Conservation (phyloP, 2,888 invertebrate species). For the Polyommatus iphigenia region DNA sequence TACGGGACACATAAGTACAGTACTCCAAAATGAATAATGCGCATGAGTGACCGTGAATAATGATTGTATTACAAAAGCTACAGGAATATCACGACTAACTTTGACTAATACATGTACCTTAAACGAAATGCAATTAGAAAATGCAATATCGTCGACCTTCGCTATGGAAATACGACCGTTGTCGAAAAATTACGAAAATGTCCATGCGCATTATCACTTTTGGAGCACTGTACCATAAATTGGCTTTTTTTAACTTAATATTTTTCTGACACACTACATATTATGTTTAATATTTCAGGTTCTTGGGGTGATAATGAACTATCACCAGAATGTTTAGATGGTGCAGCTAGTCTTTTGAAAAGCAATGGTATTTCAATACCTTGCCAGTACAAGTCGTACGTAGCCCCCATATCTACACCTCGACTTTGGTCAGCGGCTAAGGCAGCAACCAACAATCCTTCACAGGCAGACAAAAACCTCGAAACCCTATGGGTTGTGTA, state of each 20-base stretch:
- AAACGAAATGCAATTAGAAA: too few relatives aligned
- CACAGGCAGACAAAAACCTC: slow-evolving; percentile 63
- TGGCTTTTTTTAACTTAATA: background rate
- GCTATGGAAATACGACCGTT: too few relatives aligned
- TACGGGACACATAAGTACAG: too few relatives aligned
- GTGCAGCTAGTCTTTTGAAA: slow-evolving; percentile 92
- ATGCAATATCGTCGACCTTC: too few relatives aligned
- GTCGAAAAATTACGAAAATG: too few relatives aligned
- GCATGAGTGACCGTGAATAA: too few relatives aligned
- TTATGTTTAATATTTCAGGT: slow-evolving; percentile 56
- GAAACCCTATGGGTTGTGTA: slow-evolving; percentile 97
- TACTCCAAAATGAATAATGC: too few relatives aligned
- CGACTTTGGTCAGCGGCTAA: slow-evolving; percentile 90
- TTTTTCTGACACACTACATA: background rate
- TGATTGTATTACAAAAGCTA: too few relatives aligned
- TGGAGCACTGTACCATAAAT: too few relatives aligned
- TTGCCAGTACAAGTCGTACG: slow-evolving; percentile 89
- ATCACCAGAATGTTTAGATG: slow-evolving; percentile 98
- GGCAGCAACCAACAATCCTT: slow-evolving; percentile 50
- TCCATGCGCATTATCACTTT: too few relatives aligned
- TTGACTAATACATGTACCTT: too few relatives aligned
- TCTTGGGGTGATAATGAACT: slow-evolving; percentile 99
- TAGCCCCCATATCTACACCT: slow-evolving; percentile 95
- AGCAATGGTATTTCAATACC: slow-evolving; percentile 96
- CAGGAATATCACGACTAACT: too few relatives aligned